Evolutionary conservation across 2,797 vertebrate species (phyloP).

Genomic region (Cossypha dichroa): DNA sequence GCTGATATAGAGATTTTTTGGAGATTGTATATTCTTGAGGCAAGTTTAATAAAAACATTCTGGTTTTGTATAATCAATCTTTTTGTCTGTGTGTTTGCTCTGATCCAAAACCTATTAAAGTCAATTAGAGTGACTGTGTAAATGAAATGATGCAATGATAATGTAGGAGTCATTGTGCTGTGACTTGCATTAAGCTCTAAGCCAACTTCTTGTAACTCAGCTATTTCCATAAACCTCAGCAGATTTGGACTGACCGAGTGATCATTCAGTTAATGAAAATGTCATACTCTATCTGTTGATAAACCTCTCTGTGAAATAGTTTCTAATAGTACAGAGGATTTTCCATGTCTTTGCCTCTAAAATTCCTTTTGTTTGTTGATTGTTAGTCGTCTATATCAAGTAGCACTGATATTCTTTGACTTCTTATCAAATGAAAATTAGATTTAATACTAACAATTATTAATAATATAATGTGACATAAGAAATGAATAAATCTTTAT

Average conservation of each 20-base stretch:
- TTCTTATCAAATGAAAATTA: not conserved
- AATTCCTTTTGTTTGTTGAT: not conserved
- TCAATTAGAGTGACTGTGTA: slow-evolving; percentile 46
- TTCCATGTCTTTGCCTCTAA: not conserved
- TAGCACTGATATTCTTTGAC: not conserved
- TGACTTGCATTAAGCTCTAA: slow-evolving; percentile 39
- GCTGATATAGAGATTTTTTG: slow-evolving; percentile 17
- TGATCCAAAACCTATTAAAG: slow-evolving; percentile 54
- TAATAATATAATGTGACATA: not conserved
- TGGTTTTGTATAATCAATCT: slow-evolving; percentile 32
- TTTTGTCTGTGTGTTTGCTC: slow-evolving; percentile 42
- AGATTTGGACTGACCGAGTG: slow-evolving; percentile 13
- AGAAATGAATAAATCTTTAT: not conserved
- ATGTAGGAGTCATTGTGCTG: slow-evolving; percentile 37
- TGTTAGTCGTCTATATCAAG: not conserved
- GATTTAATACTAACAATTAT: not conserved
- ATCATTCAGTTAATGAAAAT: slow-evolving; percentile 53
- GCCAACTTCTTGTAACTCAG: slow-evolving; percentile 7
- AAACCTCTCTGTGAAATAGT: not conserved
- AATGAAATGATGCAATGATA: slow-evolving; percentile 58
- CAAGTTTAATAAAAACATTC: slow-evolving; percentile 25
- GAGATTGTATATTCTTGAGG: not conserved
- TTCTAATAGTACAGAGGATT: not conserved
- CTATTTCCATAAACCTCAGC: slow-evolving; percentile 33
- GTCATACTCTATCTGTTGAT: slow-evolving; percentile 25